These are phyloP conservation scores for Pygoscelis antarcticus DNA, from an alignment of 2,113 vertebrate genomes.

Conservation along the genomic window DNA sequence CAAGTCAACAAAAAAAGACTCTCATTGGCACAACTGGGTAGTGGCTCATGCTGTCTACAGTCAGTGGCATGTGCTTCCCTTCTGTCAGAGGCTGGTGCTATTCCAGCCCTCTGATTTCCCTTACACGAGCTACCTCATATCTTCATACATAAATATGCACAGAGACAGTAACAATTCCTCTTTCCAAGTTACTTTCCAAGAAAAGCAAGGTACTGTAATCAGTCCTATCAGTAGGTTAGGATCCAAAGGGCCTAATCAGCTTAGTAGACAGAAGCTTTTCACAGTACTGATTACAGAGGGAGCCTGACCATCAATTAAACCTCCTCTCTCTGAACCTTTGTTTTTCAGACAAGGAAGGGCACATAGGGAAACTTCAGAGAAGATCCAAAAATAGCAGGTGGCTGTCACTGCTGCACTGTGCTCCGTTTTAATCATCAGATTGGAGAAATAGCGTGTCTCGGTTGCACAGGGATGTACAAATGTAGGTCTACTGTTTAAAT, in stretches of 20 bases:
- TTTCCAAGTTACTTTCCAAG: background rate
- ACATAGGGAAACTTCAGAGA: background rate
- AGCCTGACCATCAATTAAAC: background rate
- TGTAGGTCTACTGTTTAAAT: background rate
- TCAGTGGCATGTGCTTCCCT: background rate
- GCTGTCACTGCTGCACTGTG: background rate
- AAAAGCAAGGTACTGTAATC: background rate
- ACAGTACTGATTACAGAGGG: background rate
- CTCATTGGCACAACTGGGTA: rapidly evolving
- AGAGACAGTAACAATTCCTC: background rate
- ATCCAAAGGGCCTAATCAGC: background rate
- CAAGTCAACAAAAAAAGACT: background rate
- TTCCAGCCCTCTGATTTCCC: background rate
- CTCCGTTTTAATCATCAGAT: slow-evolving; percentile 8
- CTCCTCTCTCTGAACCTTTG: background rate
- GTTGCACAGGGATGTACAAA: background rate
- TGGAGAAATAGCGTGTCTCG: background rate
- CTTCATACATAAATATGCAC: background rate
- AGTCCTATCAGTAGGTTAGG: background rate
- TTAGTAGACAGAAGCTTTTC: background rate
- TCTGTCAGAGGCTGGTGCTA: background rate
- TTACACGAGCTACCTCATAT: background rate
- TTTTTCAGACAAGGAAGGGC: background rate
- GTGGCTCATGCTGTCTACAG: rapidly evolving
- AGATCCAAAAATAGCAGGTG: slow-evolving; percentile 38